phyloP scores from a whole-genome alignment of 2,797 vertebrate species.

The Menidia menidia region DNA sequence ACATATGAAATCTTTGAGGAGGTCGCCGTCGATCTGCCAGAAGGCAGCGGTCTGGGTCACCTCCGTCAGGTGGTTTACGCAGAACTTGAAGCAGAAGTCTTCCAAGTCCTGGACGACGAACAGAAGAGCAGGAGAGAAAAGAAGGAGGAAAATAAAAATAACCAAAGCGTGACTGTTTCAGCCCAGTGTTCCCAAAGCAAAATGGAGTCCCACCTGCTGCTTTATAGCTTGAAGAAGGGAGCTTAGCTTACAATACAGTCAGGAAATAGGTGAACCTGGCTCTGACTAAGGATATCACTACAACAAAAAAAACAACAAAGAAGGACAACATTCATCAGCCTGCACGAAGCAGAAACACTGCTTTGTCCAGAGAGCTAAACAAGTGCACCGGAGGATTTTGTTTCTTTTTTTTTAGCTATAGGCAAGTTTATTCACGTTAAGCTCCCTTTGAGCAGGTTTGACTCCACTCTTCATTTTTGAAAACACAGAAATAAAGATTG shows the following conservation, averaged over 20 bases:
- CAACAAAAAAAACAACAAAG: not conserved
- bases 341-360: not conserved
- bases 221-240: not conserved
- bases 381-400: not conserved
- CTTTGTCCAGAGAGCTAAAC: not conserved
- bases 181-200: not conserved
- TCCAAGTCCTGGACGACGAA: slow-evolving; percentile 90
- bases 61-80: slow-evolving; percentile 96
- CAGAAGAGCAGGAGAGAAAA: slow-evolving; percentile 1
- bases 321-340: not conserved
- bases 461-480: no score
- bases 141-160: not conserved
- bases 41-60: slow-evolving; percentile 96
- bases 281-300: not conserved
- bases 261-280: not conserved
- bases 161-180: not conserved
- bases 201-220: not conserved
- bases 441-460: not conserved
- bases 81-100: slow-evolving; percentile 99
- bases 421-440: not conserved
- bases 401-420: not conserved
- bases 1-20: slow-evolving; percentile 97
- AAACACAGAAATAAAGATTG: no score
- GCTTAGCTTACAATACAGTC: not conserved
- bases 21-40: slow-evolving; percentile 94